phyloP scores from a whole-genome alignment of 2,797 vertebrate genomes.

The Heliangelus exortis region DNA sequence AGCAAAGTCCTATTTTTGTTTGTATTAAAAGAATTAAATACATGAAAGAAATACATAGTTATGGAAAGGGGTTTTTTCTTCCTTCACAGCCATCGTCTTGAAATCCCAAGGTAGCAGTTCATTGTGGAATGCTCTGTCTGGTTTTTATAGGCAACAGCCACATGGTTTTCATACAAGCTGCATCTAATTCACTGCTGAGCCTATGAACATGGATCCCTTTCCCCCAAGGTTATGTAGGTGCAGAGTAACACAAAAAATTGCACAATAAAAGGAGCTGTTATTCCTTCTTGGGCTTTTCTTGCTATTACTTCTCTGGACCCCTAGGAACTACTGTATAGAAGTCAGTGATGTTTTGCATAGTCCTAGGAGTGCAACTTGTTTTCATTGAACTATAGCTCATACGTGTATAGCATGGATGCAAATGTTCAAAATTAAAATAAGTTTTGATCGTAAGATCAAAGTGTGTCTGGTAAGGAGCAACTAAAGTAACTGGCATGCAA shows the following conservation, averaged over 20 bases:
- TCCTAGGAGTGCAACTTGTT: background rate
- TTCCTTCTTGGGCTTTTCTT: background rate
- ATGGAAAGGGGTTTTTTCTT: background rate
- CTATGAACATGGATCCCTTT: background rate
- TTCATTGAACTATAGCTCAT: background rate
- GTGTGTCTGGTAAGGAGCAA: background rate
- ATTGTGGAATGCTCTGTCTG: background rate
- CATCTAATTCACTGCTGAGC: background rate
- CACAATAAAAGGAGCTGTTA: background rate
- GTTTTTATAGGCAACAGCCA: background rate
- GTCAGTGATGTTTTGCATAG: background rate
- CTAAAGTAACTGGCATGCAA: background rate
- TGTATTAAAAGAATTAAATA: background rate
- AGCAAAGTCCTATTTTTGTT: background rate
- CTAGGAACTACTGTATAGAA: background rate
- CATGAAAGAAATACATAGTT: background rate
- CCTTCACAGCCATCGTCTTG: background rate
- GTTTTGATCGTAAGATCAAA: constrained; percentile 51
- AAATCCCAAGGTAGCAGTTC: background rate
- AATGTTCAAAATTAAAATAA: constrained; percentile 1
- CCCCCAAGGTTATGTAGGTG: background rate
- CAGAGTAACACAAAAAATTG: background rate
- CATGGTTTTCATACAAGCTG: background rate
- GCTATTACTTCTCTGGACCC: background rate
- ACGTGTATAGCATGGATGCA: constrained; percentile 1